A percentile compares a stretch with the other conserved stretches of the same genome.
These are phyloP conservation scores for Echeneis naucrates DNA, from an alignment of 2,797 vertebrate species.

Conservation along the genomic window DNA sequence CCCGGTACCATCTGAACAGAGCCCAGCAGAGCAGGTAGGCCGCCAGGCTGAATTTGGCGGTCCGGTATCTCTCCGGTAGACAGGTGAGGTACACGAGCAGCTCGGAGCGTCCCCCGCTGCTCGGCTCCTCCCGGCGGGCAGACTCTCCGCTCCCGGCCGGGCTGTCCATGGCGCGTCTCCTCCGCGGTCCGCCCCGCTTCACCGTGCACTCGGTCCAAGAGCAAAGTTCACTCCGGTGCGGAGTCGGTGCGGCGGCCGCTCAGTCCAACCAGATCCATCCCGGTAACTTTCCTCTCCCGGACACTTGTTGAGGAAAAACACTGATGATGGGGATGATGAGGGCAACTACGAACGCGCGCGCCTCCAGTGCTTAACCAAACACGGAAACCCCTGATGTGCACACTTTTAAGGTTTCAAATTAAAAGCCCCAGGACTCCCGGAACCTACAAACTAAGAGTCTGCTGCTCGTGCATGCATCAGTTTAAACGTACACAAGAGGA, in stretches of 20 bases:
- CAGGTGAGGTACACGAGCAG: slow-evolving; percentile 54
- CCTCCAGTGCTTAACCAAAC: background rate
- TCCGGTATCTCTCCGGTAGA: slow-evolving; percentile 74
- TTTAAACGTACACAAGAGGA: too few relatives aligned
- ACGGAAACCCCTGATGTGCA: background rate
- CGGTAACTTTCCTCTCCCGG: background rate
- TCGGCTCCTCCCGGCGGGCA: background rate
- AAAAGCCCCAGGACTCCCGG: background rate
- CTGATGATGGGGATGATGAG: background rate
- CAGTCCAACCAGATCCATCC: too few relatives aligned
- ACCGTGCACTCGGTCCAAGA: too few relatives aligned
- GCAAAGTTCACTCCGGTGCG: background rate
- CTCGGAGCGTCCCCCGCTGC: background rate
- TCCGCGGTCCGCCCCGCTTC: too few relatives aligned
- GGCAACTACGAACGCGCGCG: too few relatives aligned
- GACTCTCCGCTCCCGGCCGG: background rate
- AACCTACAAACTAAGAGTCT: accelerated
- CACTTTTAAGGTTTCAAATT: background rate
- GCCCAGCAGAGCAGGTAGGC: slow-evolving; percentile 81
- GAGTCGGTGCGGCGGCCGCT: background rate
- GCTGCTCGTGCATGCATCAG: background rate
- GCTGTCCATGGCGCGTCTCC: slow-evolving; percentile 16
- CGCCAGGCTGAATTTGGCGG: slow-evolving; percentile 76
- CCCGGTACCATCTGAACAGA: slow-evolving; percentile 84
- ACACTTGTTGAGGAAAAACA: too few relatives aligned